Base-by-base conservation (phyloP, 2,888 invertebrate genomes). In the Piscicola geometra region DNA sequence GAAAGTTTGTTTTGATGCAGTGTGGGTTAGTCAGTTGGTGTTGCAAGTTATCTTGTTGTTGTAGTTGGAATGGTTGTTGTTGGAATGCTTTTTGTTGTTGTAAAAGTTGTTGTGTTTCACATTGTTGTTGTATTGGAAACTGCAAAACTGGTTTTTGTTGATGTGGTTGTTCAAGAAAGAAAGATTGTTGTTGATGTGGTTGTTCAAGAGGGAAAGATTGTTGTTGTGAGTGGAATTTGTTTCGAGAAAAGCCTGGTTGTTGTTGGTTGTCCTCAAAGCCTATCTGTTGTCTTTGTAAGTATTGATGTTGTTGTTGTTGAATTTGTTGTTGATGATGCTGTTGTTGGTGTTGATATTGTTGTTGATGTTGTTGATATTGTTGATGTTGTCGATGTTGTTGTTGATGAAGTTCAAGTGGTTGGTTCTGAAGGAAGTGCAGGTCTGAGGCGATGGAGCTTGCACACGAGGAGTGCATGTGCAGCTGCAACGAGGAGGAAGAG, bases 301-400 rank as follows among this genome's bases (percentile, higher is more conserved):
- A n/a, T 56, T 56, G 60, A 56, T 56, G 60, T 25, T 18, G 21
- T 56, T 56, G 60, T 56, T 56, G 60, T 18, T 56, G 21, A 25
- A 18, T 9, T 56, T 18, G 21, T 15, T 56, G 60, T 56, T 56
- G 60, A 56, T 56, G 60, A 18, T 56, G 60, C n/a, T 56, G 21
- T 56, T 56, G 21, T 56, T 56, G 60, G 5, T 56, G 60, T 25
- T 56, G 21, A 5, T 56, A 5, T 56, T 56, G 60, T 5, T 15
- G 60, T 18, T 25, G 3, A 15, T 56, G 60, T 56, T 56, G 60
- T 56, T 56, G 60, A 5, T 25, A n/a, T 25, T 56, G 21, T 18
- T 15, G n/a, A 15, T 56, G 21, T 56, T 56, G 60, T 18, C n/a
- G 60, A 18, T 56, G 60, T 21, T 56, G 21, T 56, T 56, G 60